These are phyloP conservation scores for Sitta carolinensis DNA, from an alignment of 2,797 vertebrate genomes.

Conservation along the genomic window DNA sequence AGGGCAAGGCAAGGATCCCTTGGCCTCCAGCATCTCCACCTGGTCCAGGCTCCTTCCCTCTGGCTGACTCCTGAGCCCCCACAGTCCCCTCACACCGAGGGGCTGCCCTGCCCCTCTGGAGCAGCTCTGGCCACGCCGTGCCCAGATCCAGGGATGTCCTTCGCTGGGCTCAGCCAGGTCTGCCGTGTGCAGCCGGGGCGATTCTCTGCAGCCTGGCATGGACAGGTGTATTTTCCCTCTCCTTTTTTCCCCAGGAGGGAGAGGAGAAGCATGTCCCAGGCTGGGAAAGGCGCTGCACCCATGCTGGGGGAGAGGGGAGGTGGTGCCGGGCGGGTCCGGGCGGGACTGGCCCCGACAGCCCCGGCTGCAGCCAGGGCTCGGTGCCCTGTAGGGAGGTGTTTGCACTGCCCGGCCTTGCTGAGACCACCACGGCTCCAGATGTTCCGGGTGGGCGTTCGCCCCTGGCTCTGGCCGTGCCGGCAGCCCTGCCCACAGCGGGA, in stretches of 20 bases:
- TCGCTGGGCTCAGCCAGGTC: rapidly evolving
- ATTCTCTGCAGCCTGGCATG: background rate
- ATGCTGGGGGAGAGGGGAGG: background rate
- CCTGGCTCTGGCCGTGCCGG: slow-evolving; percentile 10
- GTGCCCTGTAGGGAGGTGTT: slow-evolving; percentile 57
- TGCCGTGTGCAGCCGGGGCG: rapidly evolving
- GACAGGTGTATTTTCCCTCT: background rate
- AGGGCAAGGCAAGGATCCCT: background rate
- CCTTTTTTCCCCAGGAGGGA: background rate
- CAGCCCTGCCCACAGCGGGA: rapidly evolving
- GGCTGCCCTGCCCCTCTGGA: background rate
- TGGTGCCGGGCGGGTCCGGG: slow-evolving; percentile 36
- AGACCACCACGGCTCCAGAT: background rate
- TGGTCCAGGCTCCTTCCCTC: background rate
- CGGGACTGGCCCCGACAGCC: slow-evolving; percentile 62
- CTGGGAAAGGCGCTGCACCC: slow-evolving; percentile 3
- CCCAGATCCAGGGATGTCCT: rapidly evolving
- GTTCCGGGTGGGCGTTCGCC: background rate
- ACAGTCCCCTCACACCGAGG: rapidly evolving
- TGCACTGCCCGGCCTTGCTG: slow-evolving; percentile 58
- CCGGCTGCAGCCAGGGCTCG: slow-evolving; percentile 55
- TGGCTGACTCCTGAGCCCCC: rapidly evolving
- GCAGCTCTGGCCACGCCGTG: background rate
- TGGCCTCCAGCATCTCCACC: background rate
- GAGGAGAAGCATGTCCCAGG: slow-evolving; percentile 19